Base-by-base conservation (phyloP, 2,797 vertebrate species). In the Poecilia picta region DNA sequence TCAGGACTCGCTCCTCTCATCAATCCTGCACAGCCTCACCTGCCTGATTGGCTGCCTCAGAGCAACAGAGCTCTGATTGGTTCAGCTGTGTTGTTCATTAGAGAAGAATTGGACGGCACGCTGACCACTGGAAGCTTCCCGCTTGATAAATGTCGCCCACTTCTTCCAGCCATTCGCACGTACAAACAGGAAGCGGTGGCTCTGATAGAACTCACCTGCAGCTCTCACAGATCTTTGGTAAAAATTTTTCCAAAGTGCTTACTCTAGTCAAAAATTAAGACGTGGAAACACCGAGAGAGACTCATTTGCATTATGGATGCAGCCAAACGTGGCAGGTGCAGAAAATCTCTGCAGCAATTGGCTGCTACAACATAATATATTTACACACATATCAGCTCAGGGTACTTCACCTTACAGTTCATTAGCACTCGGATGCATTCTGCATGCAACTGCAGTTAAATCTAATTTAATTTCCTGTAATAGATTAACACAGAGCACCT, bases 91-190 rank as follows among this genome's bases (percentile, higher is more conserved):
- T 41, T 75, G 91, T 95, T 96, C 94, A 95, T 96, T 95, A 95
- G 51, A 88, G 88, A 83, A 90, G 81, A 81, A 83, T 85, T 80
- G 91, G 89, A 91, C 90, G 92, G 91, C 81, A 70, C 82, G 89
- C 83, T 95, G 93, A 94, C 91, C 95, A 93, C 92, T 82, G 80
- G 89, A 92, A 90, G 93, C 89, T 93, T 91, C 89, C 89, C 93
- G 88, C 6, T 85, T 96, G 96, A 97, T 96, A 93, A 96, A 97
- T 96, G 89, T 90, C 90, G 83, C 81, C 79, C 20, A 41, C 74
- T 79, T 51, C 39, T 84, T 71, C 81, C 75, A 41, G 85, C 62
- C 2, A 20, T 16, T 36, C 16, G 1, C 64, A 12, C 20, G 31
- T 31, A 80, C 76, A 86, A 51, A 73, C 73, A 72, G 45, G 71